Conservation (phyloP, 2,113 vertebrate species). For the Cathartes aura region DNA sequence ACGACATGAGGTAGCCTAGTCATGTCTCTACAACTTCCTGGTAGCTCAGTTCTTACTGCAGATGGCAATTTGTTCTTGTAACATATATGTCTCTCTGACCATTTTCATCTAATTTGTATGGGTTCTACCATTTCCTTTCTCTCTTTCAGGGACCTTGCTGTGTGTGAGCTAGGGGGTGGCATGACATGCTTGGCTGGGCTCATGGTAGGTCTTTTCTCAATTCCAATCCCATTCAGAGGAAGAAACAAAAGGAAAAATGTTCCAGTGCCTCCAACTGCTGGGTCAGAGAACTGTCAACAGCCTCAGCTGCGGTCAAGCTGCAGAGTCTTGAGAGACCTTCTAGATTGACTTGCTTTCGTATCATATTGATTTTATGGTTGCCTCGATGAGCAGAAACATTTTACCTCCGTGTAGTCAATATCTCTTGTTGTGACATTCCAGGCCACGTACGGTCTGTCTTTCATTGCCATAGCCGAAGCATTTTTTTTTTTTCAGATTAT, state of each 20-base stretch:
- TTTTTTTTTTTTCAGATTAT: slow-evolving; percentile 79
- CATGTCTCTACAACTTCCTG: slow-evolving; percentile 84
- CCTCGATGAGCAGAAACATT: slow-evolving; percentile 85
- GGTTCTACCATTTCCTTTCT: slow-evolving; percentile 86
- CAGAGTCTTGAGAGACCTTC: slow-evolving; percentile 83
- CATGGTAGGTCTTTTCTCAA: slow-evolving; percentile 92
- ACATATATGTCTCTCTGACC: slow-evolving; percentile 83
- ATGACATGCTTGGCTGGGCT: slow-evolving; percentile 95
- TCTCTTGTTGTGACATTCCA: slow-evolving; percentile 89
- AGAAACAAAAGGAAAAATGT: slow-evolving; percentile 84
- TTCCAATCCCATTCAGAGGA: slow-evolving; percentile 84
- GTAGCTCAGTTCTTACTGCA: slow-evolving; percentile 77
- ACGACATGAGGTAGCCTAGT: slow-evolving; percentile 83
- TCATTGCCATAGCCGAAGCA: slow-evolving; percentile 77
- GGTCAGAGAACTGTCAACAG: slow-evolving; percentile 85
- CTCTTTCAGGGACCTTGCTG: slow-evolving; percentile 88
- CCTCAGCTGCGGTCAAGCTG: slow-evolving; percentile 85
- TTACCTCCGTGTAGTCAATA: slow-evolving; percentile 86
- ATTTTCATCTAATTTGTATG: slow-evolving; percentile 88
- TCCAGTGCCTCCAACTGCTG: slow-evolving; percentile 83
- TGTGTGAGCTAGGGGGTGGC: slow-evolving; percentile 93
- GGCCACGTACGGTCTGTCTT: slow-evolving; percentile 77
- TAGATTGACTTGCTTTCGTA: slow-evolving; percentile 86
- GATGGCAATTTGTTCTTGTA: slow-evolving; percentile 86
- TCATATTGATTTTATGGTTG: slow-evolving; percentile 88